Evolutionary conservation across 2,888 invertebrate species (phyloP), one percentile per base, ranked within the genome.

Genomic region (Folsomia manolachei): DNA sequence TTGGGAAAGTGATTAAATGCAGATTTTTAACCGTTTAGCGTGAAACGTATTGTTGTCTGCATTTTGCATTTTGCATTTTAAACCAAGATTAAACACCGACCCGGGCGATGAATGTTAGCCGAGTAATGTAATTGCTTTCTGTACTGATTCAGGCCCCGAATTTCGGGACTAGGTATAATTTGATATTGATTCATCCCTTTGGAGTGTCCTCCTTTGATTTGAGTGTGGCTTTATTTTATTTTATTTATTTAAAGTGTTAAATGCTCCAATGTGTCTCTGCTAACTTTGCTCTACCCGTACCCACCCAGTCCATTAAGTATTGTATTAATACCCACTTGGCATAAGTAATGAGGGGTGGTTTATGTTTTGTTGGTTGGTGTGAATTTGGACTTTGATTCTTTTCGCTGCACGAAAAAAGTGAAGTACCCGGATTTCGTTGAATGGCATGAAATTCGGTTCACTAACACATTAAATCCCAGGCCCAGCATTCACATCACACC

Each of bases 161-260:
- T 39, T 39, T 39, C 39, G 7, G 56, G 56, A 19, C 11, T 7
- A 21, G 21, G 21, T 14, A 56, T 14, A 56, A 14, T 56, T 14
- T 56, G 4, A 19, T 51, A 21, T 7, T 56, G 56, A 19, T 56
- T 56, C 18, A 51, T 51, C n/a, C 56, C 21, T 21, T 56, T 21
- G 4, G 56, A 21, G 56, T 56, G 21, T 51, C 18, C 9, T 51
- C 18, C 18, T 11, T 51, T 51, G n/a, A 11, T 51, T 51, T 18
- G 51, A 51, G 51, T 51, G 51, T 51, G 51, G 51, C 51, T 51
- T 51, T 51, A 51, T 56, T 56, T 19, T 14, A 56, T 56, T 56
- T 56, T 56, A 56, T 56, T 56, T 56, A 56, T 56, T 56, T 56
- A 56, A 56, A 56, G 56, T 56, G 56, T 56, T 56, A 56, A 56